Conservation (phyloP, 2,888 invertebrate genomes). For the Suillia variegata region DNA sequence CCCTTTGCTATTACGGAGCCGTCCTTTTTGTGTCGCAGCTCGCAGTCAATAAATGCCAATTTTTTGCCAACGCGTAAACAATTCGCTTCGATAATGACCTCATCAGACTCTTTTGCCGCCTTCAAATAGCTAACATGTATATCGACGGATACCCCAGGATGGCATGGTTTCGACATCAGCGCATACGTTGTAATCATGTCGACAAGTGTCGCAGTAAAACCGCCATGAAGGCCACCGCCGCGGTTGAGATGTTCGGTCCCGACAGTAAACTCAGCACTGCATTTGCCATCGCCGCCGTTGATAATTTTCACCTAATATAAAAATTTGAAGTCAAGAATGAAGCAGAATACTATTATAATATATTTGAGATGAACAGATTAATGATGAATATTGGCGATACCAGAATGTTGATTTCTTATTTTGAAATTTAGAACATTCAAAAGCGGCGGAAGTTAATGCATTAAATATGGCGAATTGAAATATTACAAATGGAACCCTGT, state of each 20-base stretch:
- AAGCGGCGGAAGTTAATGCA: too few relatives aligned
- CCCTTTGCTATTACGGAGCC: constrained; percentile 78
- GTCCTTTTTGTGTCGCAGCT: constrained; percentile 74
- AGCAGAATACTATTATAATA: too few relatives aligned
- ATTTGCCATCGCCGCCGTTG: constrained; percentile 70
- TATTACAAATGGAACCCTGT: too few relatives aligned
- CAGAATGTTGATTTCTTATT: too few relatives aligned
- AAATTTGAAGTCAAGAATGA: too few relatives aligned
- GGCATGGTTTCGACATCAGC: constrained; percentile 69
- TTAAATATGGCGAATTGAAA: too few relatives aligned
- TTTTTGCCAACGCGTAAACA: constrained; percentile 76
- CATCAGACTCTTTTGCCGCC: constrained; percentile 77
- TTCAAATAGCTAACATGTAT: constrained; percentile 81
- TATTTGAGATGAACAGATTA: too few relatives aligned
- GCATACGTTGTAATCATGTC: constrained; percentile 80
- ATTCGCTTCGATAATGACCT: constrained; percentile 75
- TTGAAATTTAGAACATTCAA: too few relatives aligned
- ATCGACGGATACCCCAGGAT: constrained; percentile 81
- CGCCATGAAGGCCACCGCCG: constrained; percentile 81
- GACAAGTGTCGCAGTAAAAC: constrained; percentile 76
- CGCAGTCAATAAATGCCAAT: constrained; percentile 80
- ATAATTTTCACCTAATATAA: constrained; percentile 58
- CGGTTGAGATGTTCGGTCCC: constrained; percentile 75
- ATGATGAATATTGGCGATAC: too few relatives aligned
- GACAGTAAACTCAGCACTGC: constrained; percentile 76